Evolutionary conservation across 2,888 invertebrate species (phyloP).

Genomic region (Lottia gigantea): DNA sequence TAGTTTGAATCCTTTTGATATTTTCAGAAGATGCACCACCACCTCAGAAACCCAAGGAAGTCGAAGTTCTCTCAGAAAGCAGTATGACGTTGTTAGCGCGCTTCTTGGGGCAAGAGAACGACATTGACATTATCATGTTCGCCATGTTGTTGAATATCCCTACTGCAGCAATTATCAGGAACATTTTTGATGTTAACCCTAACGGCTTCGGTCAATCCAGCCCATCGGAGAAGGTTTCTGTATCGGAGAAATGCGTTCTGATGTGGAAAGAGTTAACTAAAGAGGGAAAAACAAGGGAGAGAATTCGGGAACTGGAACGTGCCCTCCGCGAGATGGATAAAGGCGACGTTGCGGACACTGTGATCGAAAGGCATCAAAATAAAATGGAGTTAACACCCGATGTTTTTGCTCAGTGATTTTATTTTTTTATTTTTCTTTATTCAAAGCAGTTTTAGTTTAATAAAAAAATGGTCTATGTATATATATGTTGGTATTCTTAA

Average conservation of each 20-base stretch:
- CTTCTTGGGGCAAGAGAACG: conserved; percentile 39
- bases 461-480: too few species aligned
- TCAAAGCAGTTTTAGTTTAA: too few species aligned
- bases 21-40: neutral
- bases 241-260: conserved; percentile 41
- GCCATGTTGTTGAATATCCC: conserved; percentile 55
- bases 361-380: conserved; percentile 46
- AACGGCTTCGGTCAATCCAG: conserved; percentile 32
- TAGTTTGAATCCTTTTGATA: neutral
- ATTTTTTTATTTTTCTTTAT: too few species aligned
- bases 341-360: conserved; percentile 46
- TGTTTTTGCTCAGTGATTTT: conserved; percentile 32
- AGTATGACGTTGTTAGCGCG: conserved; percentile 45
- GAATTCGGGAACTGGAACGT: conserved; percentile 47
- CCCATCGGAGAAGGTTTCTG: conserved; percentile 27
- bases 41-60: conserved; percentile 38
- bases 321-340: conserved; percentile 55
- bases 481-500: too few species aligned
- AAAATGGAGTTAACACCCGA: conserved; percentile 49
- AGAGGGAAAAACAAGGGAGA: conserved; percentile 48
- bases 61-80: conserved; percentile 43
- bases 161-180: conserved; percentile 48
- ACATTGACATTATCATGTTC: conserved; percentile 40
- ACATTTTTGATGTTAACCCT: conserved; percentile 33
- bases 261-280: conserved; percentile 46